A percentile compares a stretch with the other conserved stretches of the same genome.
phyloP scores from a whole-genome alignment of 2,888 invertebrate species.

The Metellina segmentata region DNA sequence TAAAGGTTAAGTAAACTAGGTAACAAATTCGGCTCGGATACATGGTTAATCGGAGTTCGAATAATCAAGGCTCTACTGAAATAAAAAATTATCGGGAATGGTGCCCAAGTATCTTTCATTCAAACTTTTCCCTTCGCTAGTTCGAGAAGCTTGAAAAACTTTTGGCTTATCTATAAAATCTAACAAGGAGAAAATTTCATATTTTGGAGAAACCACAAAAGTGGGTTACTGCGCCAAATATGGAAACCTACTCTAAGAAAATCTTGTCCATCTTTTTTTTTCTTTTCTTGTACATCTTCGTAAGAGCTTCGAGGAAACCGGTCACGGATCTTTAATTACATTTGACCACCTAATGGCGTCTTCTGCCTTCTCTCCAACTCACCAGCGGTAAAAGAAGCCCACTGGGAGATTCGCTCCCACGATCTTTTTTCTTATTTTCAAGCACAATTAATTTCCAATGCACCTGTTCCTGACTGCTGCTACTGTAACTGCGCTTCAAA shows the following conservation, averaged over 20 bases:
- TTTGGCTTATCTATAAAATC: too few relatives aligned
- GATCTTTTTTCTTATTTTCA: conserved; percentile 37
- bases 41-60: too few relatives aligned
- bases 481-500: conserved; percentile 32
- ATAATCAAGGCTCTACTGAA: too few relatives aligned
- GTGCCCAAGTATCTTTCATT: too few relatives aligned
- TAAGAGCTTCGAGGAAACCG: conserved; percentile 51
- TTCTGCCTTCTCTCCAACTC: conserved; percentile 29
- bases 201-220: not conserved
- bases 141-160: too few relatives aligned
- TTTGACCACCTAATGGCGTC: conserved; percentile 65
- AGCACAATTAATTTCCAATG: conserved; percentile 62
- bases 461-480: conserved; percentile 57
- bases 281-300: conserved; percentile 13
- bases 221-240: conserved; percentile 42
- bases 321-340: conserved; percentile 71
- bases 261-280: conserved; percentile 48
- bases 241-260: conserved; percentile 21
- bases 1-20: too few relatives aligned
- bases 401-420: conserved; percentile 57
- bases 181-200: too few relatives aligned
- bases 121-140: too few relatives aligned
- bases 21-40: too few relatives aligned
- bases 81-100: too few relatives aligned
- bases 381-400: not conserved